Evolutionary conservation across 2,888 invertebrate species (phyloP).

Genomic region (Eulithis testata): DNA sequence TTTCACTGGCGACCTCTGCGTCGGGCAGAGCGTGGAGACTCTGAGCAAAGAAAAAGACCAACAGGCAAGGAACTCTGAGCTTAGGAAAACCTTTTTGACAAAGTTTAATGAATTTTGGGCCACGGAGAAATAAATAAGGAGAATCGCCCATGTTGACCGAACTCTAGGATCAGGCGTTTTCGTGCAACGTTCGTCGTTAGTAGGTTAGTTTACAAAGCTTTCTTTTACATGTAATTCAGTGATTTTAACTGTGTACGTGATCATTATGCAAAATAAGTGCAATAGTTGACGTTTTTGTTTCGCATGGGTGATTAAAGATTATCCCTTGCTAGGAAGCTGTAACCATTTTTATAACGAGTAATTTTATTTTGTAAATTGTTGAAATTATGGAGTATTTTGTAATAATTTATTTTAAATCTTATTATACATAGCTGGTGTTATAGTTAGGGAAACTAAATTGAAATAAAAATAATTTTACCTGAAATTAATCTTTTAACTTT

Average conservation of each 20-base stretch:
- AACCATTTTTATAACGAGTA: slow-evolving; percentile 27
- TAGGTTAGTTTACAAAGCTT: slow-evolving; percentile 26
- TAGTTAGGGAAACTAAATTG: slow-evolving; percentile 50
- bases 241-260: slow-evolving; percentile 11
- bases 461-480: slow-evolving; percentile 48
- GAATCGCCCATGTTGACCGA: slow-evolving; percentile 21
- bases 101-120: slow-evolving; percentile 81
- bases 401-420: slow-evolving; percentile 38
- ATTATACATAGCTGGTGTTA: slow-evolving; percentile 36
- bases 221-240: slow-evolving; percentile 24
- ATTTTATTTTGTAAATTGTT: slow-evolving; percentile 37
- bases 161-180: slow-evolving; percentile 1
- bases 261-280: slow-evolving; percentile 16
- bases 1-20: slow-evolving; percentile 84
- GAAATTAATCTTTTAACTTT: slow-evolving; percentile 1
- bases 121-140: slow-evolving; percentile 65
- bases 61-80: slow-evolving; percentile 86
- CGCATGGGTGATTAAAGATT: slow-evolving; percentile 15
- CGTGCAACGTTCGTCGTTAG: slow-evolving; percentile 5
- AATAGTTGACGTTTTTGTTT: slow-evolving; percentile 10
- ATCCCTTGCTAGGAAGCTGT: slow-evolving; percentile 17
- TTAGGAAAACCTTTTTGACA: slow-evolving; percentile 82
- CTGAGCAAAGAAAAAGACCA: slow-evolving; percentile 87
- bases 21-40: slow-evolving; percentile 84
- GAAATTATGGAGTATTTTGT: slow-evolving; percentile 36